Evolutionary conservation across 2,797 vertebrate genomes (phyloP), one percentile per base, ranked within the genome.

Genomic region (Tangara arthus): DNA sequence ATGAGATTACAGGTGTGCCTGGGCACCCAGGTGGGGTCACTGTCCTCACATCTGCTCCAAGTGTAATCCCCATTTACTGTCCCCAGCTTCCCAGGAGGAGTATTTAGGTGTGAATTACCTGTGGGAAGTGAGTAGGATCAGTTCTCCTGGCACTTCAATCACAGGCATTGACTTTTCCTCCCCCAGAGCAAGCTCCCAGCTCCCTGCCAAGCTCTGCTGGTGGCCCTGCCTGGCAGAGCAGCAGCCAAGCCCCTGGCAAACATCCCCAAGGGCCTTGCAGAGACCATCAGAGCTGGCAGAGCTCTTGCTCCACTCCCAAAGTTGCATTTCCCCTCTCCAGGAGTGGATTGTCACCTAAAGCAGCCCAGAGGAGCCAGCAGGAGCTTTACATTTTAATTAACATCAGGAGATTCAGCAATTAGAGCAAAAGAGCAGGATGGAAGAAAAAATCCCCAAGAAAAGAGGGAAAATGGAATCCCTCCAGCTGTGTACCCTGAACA

Each of bases 1-100:
- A 11, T 2, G 15, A 8, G 41, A 34, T 18, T 1, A 12, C 1
- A 7, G 50, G 20, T 12, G 65, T 65, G 53, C 32, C 11, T 0
- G 37, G 49, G 24, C 72, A 44, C 44, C 44, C 44, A 28, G 15
- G 10, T 6, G 1, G 4, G 19, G 39, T 12, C 71, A 14, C 44
- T 17, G 32, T 3, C 11, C 61, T 15, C 27, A 24, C 59, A 26
- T 5, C 30, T 24, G 49, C 28, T 23, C 35, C 2, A 13, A 55
- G n/a, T 4, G 16, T 56, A 47, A 16, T 7, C 53, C 41, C n/a
- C 11, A 3, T 5, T 46, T 22, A 27, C 12, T 4, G 20, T 2
- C 11, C 16, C 1, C 2, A 59, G 3, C 4, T 60, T 27, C 13
- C 55, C 69, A 18, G 24, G 26, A 65, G 42, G 21, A 35, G 20